Percentiles rank a stretch among this genome's conserved stretches.
Conservation (phyloP, 2,888 invertebrate genomes). For the Hetaerina titia region DNA sequence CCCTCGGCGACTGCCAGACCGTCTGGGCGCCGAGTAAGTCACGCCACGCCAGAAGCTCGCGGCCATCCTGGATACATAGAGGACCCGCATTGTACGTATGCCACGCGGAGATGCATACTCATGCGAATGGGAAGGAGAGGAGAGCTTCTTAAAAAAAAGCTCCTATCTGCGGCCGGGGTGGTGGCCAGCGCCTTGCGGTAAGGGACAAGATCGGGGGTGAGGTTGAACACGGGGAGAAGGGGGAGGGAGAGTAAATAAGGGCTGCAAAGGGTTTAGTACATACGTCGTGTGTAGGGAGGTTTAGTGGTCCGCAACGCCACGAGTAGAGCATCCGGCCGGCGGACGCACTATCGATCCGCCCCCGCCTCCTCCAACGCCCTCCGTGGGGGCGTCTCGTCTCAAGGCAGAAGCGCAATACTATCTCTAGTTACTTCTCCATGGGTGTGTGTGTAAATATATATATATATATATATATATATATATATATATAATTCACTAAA, state of each 20-base stretch:
- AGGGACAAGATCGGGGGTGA: constrained; percentile 6
- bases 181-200: neutral
- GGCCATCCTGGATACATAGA: neutral
- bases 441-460: too few species aligned
- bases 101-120: neutral
- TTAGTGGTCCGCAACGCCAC: neutral
- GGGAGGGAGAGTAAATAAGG: neutral
- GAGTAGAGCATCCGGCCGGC: neutral
- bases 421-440: too few species aligned
- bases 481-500: too few species aligned
- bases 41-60: neutral
- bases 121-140: neutral
- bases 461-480: too few species aligned
- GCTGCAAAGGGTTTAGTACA: neutral
- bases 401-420: neutral
- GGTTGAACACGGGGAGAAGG: neutral
- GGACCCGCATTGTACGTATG: neutral
- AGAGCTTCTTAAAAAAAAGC: neutral
- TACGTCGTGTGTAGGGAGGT: neutral
- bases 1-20: neutral
- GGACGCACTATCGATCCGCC: constrained; percentile 22
- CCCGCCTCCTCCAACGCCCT: neutral
- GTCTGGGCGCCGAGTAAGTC: neutral
- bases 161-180: neutral
- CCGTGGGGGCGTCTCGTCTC: neutral